Conservation (phyloP, 1,140 invertebrate species). For the Oryctes rhinoceros region DNA sequence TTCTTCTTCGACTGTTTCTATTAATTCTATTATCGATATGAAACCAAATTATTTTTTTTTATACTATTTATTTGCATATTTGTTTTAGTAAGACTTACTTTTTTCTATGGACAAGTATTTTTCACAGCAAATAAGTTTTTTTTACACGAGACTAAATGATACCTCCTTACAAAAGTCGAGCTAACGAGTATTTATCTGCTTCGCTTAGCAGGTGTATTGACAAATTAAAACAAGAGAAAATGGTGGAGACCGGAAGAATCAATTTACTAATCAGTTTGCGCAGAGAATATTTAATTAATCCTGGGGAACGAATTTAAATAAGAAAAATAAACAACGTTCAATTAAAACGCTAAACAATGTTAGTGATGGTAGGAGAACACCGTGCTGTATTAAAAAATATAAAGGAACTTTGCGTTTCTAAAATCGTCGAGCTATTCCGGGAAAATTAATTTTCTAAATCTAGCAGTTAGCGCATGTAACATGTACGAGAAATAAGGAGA, state of each 20-base stretch:
- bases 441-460: slow-evolving; percentile 30
- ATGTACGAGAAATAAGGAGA: background rate
- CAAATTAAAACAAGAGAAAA: background rate
- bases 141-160: too few relatives aligned
- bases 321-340: slow-evolving; percentile 7
- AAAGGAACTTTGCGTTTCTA: slow-evolving; percentile 9
- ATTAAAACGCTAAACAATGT: slow-evolving; percentile 27
- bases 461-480: background rate
- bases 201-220: too few relatives aligned
- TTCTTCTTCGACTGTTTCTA: too few relatives aligned
- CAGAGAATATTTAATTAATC: slow-evolving; percentile 16
- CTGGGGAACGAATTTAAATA: slow-evolving; percentile 1
- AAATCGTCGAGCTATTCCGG: background rate
- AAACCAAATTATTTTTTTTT: too few relatives aligned
- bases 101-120: too few relatives aligned
- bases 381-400: slow-evolving; percentile 14
- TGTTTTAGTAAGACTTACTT: too few relatives aligned
- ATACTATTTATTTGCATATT: too few relatives aligned
- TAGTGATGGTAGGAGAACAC: slow-evolving; percentile 12
- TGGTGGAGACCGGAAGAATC: background rate
- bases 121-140: too few relatives aligned
- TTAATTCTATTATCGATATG: too few relatives aligned
- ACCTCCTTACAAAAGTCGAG: too few relatives aligned
- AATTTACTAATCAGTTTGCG: slow-evolving; percentile 9
- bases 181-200: too few relatives aligned